Evolutionary conservation across 2,113 vertebrate species (phyloP), one percentile per base, ranked within the genome.

Genomic region (Donacobius atricapilla): DNA sequence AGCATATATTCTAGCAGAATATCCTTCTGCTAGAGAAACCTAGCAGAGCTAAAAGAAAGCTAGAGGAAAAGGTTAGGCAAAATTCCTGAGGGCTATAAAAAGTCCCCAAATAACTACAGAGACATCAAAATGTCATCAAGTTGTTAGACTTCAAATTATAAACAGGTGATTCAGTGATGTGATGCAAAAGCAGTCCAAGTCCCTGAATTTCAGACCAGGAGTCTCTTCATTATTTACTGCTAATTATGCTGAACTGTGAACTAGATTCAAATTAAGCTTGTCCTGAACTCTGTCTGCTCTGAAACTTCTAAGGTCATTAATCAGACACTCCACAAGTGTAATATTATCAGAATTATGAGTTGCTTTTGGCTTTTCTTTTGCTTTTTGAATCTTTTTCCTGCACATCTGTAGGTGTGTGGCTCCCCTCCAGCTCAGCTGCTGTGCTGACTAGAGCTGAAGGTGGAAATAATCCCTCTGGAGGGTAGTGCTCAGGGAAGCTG

Each of bases 111-210:
- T 91, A 94, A 69, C 77, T 94, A 77, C 20, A 87, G 69, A 91
- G 81, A 70, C 47, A 95, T 93, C 83, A 94, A 95, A 92, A 95
- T 94, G 89, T 94, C 87, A 91, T 84, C 93, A 87, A 69, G 69
- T 89, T 68, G 44, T 94, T 91, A 81, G 17, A 48, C 23, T 75
- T 89, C 40, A 89, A 87, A 95, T 95, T 95, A 54, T 37, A 78
- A 93, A 64, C 42, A 90, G 86, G 89, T 92, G 83, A 64, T 75
- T 58, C 37, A 28, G 33, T 31, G 70, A 81, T 47, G 35, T 33
- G 64, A n/a, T 75, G 20, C 27, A 83, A 81, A 89, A 89, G 50
- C 30, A 50, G 72, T 81, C 83, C 77, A 91, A 87, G 58, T 66
- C 27, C 35, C 31, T 64, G 51, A 64, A 85, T 76, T 93, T 72